Evolutionary conservation across 2,797 vertebrate genomes (phyloP), one percentile per base, ranked within the genome.

Genomic region (Sarcoramphus papa): DNA sequence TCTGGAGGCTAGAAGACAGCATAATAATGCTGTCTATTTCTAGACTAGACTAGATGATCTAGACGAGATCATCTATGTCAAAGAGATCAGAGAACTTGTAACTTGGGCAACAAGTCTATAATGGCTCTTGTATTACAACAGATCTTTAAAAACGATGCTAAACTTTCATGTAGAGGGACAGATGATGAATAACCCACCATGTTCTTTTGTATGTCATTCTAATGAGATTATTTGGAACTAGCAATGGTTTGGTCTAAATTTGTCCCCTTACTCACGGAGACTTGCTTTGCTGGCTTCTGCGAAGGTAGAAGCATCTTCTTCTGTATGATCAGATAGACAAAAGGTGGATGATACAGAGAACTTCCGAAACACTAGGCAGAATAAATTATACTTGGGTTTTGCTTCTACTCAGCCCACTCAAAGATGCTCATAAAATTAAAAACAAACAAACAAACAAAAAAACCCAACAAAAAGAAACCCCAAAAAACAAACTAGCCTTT

Each of bases 391-490:
- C 6, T 41, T 48, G 7, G 8, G 14, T 18, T 89, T 90, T 74
- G 43, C 33, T 54, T 88, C 47, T 47, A 18, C 27, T 50, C 23
- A 68, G 41, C 19, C 18, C 43, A 20, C 17, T 63, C n/a, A 53
- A 78, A 88, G 23, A 30, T 27, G 31, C 17, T 35, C 28, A 33
- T n/a, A 64, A 90, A 82, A 85, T 15, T 14, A 5, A 65, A 63
- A 60, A 47, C 13, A 10, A 23, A 8, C 9, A 33, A 12, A 30
- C 7, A 28, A 48, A 5, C 4, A 14, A 31, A 62, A 35, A 43
- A 10, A 2, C 0, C 5, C 20, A 19, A 31, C 10, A 13, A 45
- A 14, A 8, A 37, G 37, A 37, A 2, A 2, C 14, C 48, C 23
- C 48, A 85, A 73, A 22, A 43, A 18, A 7, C 73, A 48, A 63